Percentiles rank a stretch among this genome's conserved stretches.
Conservation (phyloP, 1,140 invertebrate genomes). For the Aphidius ervi region DNA sequence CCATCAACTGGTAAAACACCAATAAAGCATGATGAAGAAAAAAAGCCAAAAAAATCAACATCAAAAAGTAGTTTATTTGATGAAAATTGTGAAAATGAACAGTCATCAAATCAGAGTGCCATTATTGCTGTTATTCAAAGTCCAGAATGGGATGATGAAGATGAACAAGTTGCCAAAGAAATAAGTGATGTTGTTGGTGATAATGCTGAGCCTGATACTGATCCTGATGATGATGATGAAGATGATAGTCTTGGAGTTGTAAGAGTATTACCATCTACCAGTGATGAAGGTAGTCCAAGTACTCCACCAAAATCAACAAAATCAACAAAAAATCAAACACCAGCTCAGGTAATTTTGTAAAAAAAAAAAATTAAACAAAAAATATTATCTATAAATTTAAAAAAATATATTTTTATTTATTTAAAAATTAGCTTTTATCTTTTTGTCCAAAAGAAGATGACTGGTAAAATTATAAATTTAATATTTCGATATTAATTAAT, state of each 20-base stretch:
- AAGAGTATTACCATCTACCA: conserved; percentile 44
- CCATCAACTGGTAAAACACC: conserved; percentile 35
- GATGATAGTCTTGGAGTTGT: conserved; percentile 41
- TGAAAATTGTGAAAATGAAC: conserved; percentile 43
- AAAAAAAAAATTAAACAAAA: too few relatives aligned
- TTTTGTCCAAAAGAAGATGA: too few relatives aligned
- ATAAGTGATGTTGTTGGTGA: conserved; percentile 38
- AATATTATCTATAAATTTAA: too few relatives aligned
- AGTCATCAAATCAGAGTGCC: conserved; percentile 43
- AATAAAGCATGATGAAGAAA: conserved; percentile 21
- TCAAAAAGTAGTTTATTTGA: conserved; percentile 29
- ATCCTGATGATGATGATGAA: conserved; percentile 41
- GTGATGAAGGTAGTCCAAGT: conserved; percentile 43
- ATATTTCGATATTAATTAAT: too few relatives aligned
- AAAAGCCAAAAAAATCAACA: conserved; percentile 7
- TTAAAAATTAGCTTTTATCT: too few relatives aligned
- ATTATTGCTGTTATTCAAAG: conserved; percentile 50
- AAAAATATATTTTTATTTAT: too few relatives aligned
- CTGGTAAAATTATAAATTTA: too few relatives aligned
- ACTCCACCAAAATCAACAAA: conserved; percentile 22
- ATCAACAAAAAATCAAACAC: conserved; percentile 31
- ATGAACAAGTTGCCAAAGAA: conserved; percentile 44
- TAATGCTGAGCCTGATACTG: conserved; percentile 34
- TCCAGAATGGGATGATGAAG: conserved; percentile 47
- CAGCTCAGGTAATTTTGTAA: conserved; percentile 37